Conservation (phyloP, 64 coral and sea anemone species). For the Dendrophyllia cribrosa region DNA sequence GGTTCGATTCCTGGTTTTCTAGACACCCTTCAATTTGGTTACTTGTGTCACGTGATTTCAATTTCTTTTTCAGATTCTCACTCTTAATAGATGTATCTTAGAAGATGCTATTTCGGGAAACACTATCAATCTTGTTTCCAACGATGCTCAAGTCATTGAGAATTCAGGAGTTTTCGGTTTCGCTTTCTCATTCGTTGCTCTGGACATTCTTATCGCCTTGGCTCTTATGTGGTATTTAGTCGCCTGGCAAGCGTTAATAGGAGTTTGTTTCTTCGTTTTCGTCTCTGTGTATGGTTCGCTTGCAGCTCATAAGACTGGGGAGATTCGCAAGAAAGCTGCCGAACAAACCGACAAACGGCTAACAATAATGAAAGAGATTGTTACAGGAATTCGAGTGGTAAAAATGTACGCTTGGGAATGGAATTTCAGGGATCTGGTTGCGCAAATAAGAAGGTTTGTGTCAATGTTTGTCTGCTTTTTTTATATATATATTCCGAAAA, state of each 20-base stretch:
- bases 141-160: constrained; percentile 33
- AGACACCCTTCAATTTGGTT: no score
- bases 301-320: constrained; percentile 2
- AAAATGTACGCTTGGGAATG: constrained; percentile 65
- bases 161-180: neutral
- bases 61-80: no score
- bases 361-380: constrained; percentile 26
- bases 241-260: constrained; percentile 50
- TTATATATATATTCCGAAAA: no score
- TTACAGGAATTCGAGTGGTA: constrained; percentile 48
- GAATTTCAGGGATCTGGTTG: constrained; percentile 32
- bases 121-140: constrained; percentile 56
- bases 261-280: neutral
- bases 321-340: constrained; percentile 17
- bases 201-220: neutral
- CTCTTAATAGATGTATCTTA: constrained; percentile 3
- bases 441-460: constrained; percentile 41
- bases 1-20: no score
- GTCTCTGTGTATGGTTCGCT: neutral
- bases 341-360: constrained; percentile 46
- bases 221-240: constrained; percentile 37
- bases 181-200: neutral
- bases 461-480: neutral
- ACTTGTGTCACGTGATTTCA: no score
- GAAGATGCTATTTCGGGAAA: constrained; percentile 20